These are phyloP conservation scores for Phrynosoma blainvillii DNA, from an alignment of 2,113 vertebrate genomes.

Conservation along the genomic window DNA sequence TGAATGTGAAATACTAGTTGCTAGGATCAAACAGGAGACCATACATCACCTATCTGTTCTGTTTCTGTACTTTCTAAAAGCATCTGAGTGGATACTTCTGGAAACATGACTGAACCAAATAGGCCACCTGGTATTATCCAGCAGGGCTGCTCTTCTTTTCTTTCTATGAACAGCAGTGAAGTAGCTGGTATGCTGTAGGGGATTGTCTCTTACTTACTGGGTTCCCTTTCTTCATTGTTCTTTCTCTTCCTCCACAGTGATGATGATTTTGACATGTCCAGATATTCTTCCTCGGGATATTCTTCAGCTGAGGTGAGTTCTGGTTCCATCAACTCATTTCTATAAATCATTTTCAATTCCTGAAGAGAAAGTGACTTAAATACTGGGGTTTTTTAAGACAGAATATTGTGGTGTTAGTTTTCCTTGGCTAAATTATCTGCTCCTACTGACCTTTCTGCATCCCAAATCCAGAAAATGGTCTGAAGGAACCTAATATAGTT, in stretches of 20 bases:
- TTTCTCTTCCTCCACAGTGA: constrained; percentile 80
- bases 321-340: not conserved
- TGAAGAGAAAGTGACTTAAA: not conserved
- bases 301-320: constrained; percentile 97
- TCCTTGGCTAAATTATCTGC: not conserved
- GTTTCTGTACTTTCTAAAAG: not conserved
- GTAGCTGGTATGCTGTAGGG: too few relatives aligned
- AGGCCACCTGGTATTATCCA: not conserved
- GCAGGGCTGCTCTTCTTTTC: not conserved
- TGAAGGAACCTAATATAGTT: not conserved
- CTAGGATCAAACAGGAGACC: too few relatives aligned
- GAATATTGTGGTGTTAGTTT: not conserved
- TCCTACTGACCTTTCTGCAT: not conserved
- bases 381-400: not conserved
- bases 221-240: constrained; percentile 42
- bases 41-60: too few relatives aligned
- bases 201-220: not conserved
- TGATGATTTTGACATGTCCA: constrained; percentile 99
- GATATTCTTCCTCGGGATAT: constrained; percentile 98
- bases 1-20: not conserved
- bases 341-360: constrained; percentile 2
- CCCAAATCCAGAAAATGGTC: not conserved
- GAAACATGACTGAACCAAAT: too few relatives aligned
- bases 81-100: not conserved
- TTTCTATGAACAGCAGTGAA: rapidly evolving